Base-by-base conservation (phyloP, 2,888 invertebrate genomes). In the Exocentrus adspersus region DNA sequence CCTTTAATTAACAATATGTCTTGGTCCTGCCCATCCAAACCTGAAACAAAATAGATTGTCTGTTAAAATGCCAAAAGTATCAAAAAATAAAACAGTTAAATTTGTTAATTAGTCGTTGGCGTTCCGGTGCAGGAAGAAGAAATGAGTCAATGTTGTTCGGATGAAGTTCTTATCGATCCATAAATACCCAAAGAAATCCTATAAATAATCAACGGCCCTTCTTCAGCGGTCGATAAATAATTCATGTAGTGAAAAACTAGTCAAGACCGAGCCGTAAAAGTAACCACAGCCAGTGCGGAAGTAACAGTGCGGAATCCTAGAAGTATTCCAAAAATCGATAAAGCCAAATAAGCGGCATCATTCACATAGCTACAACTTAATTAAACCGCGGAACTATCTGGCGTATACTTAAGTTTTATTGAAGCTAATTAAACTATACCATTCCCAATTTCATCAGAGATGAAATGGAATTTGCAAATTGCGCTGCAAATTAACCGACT, bases 401-500 rank as follows among this genome's bases (percentile, higher is more conserved):
- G 71, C 75, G 73, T 73, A 74, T 75, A 73, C 77, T 78, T 78
- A 77, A 78, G 74, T 80, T 78, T 80, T 79, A 79, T 79, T 77
- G 75, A 74, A 76, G 75, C 75, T 76, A 79, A 80, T 80, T 79
- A 79, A 79, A 80, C 78, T 78, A 79, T 78, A 77, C 75, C 78
- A 73, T 77, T 78, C 78, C 78, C 78, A 79, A 79, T 79, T 79
- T 79, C 76, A 73, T 73, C 76, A 71, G 73, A 71, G 70, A 73
- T 77, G 75, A 78, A 77, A 72, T 71, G 70, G 71, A 73, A 75
- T 76, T 75, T 76, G 75, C 75, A 72, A 75, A 72, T 70, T 73
- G 70, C 68, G 65, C 70, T 67, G 71, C 68, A 65, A 72, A 75
- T 73, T 71, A 70, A 69, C 72, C 70, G 63, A 65, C 28, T 43